Percentiles rank a stretch among this genome's conserved stretches.
Conservation (phyloP, 1,140 invertebrate genomes). For the Coelopa frigida region DNA sequence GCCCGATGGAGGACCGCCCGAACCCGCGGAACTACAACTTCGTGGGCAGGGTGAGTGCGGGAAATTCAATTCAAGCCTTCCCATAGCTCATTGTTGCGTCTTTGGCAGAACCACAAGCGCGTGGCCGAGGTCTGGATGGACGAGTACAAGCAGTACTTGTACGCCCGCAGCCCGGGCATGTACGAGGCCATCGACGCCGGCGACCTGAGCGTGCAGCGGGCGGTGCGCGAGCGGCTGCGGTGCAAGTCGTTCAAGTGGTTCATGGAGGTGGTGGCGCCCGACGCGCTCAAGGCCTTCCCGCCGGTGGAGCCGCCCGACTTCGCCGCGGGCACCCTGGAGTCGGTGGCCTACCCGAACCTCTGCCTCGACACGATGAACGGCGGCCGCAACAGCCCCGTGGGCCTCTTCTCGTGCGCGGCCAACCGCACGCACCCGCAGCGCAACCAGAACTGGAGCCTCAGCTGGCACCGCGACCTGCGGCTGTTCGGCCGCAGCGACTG, state of each 20-base stretch:
- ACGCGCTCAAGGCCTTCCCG: conserved; percentile 67
- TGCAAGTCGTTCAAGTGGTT: conserved; percentile 84
- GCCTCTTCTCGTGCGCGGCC: conserved; percentile 38
- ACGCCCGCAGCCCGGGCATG: conserved; percentile 57
- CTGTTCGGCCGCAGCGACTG: conserved; percentile 58
- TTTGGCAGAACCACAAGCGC: conserved; percentile 62
- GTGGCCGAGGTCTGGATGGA: conserved; percentile 89
- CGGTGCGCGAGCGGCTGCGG: conserved; percentile 57
- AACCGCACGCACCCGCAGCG: conserved; percentile 26
- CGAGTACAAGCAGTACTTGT: conserved; percentile 70
- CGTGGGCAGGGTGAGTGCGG: conserved; percentile 22
- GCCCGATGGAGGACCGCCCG: conserved; percentile 69
- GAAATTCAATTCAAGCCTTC: conserved; percentile 10
- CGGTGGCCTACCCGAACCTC: conserved; percentile 55
- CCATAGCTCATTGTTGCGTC: neutral
- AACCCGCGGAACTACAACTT: conserved; percentile 62
- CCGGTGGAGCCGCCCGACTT: conserved; percentile 67
- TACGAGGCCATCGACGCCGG: conserved; percentile 55
- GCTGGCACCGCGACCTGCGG: conserved; percentile 67
- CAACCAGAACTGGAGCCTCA: conserved; percentile 36
- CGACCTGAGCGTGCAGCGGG: conserved; percentile 60
- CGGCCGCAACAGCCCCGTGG: conserved; percentile 57
- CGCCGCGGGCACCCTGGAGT: conserved; percentile 63
- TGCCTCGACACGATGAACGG: conserved; percentile 71
- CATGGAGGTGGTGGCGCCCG: conserved; percentile 73